Conservation (phyloP, 2,113 vertebrate species). For the Megaptera novaeangliae region DNA sequence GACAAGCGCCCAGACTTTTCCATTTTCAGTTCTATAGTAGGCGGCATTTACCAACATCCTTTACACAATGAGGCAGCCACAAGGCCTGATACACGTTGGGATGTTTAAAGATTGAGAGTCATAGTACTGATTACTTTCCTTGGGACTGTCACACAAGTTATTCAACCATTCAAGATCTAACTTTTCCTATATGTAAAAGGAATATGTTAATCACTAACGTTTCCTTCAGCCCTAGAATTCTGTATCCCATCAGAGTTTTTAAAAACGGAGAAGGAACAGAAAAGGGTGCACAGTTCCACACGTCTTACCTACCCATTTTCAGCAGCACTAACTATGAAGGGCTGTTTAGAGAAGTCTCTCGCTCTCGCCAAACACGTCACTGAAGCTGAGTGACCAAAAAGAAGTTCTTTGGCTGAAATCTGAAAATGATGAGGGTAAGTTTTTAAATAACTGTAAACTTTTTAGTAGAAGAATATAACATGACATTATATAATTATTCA, state of each 20-base stretch:
- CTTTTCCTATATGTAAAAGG: not conserved
- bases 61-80: not conserved
- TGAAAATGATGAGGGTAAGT: constrained; percentile 65
- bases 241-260: not conserved
- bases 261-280: not conserved
- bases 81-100: not conserved
- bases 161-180: not conserved
- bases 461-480: not conserved
- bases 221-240: not conserved
- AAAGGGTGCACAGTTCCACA: not conserved
- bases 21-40: not conserved
- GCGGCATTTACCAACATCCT: not conserved
- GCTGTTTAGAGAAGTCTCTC: constrained; percentile 86
- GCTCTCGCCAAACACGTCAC: constrained; percentile 85
- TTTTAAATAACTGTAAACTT: not conserved
- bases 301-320: constrained; percentile 84
- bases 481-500: not conserved
- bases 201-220: not conserved
- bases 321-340: constrained; percentile 83
- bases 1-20: not conserved
- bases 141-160: not conserved
- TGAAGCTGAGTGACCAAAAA: constrained; percentile 84
- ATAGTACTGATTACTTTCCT: not conserved
- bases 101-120: not conserved
- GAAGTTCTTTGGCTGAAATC: constrained; percentile 84